Percentiles rank a stretch among this genome's conserved stretches.
Conservation (phyloP, 2,888 invertebrate species). For the Meta bourneti region DNA sequence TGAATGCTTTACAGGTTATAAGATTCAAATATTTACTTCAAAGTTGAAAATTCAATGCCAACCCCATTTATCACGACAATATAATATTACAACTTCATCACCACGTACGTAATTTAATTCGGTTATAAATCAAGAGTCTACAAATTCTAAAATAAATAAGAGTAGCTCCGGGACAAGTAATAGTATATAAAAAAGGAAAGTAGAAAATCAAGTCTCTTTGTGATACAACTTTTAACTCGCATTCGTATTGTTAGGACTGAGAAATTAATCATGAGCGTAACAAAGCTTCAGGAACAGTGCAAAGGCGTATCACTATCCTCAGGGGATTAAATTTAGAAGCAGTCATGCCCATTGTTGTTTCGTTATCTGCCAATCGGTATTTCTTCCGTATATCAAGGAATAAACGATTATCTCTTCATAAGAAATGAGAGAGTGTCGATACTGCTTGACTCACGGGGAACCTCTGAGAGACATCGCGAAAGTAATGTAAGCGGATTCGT, state of each 20-base stretch:
- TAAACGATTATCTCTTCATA: neutral
- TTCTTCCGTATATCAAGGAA: neutral
- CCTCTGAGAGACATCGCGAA: neutral
- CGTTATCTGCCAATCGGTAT: conserved; percentile 13
- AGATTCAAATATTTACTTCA: too few species aligned
- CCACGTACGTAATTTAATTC: neutral
- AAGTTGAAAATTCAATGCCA: too few species aligned
- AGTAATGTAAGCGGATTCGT: neutral
- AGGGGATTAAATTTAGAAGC: neutral
- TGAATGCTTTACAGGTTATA: too few species aligned
- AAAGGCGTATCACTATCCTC: conserved; percentile 8
- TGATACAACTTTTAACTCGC: neutral
- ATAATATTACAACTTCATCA: too few species aligned
- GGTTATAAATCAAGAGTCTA: neutral
- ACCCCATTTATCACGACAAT: too few species aligned
- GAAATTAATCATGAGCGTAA: conserved; percentile 23
- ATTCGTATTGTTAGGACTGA: conserved; percentile 11
- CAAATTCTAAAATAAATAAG: neutral
- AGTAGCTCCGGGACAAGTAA: neutral
- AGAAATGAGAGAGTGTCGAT: neutral
- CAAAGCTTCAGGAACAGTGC: conserved; percentile 6
- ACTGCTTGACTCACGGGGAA: neutral
- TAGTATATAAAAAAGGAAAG: neutral
- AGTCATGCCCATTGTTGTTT: neutral
- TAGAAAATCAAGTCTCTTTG: neutral